Evolutionary conservation across 2,797 vertebrate species (phyloP).

Genomic region (Netta rufina): DNA sequence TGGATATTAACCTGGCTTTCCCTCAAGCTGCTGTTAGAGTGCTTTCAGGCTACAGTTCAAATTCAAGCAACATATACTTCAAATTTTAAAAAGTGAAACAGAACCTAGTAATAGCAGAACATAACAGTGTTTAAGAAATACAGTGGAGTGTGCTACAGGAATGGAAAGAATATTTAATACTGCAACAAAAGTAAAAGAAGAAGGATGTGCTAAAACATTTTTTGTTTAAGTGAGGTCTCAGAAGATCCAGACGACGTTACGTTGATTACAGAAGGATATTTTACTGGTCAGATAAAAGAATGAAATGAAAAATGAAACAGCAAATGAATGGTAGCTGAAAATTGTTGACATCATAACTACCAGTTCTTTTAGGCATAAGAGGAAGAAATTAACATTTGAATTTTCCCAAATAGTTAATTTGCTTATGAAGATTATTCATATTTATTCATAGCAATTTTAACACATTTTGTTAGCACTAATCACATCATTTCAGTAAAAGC

Average conservation of each 20-base stretch:
- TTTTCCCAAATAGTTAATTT: not conserved
- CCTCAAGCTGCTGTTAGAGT: not conserved
- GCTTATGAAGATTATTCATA: slow-evolving; percentile 10
- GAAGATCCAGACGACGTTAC: not conserved
- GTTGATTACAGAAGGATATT: not conserved
- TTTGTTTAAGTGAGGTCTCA: not conserved
- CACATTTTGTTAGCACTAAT: slow-evolving; percentile 30
- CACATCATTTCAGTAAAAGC: not conserved
- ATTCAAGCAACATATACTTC: not conserved
- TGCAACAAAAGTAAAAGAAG: not conserved
- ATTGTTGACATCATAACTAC: not conserved
- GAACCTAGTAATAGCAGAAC: not conserved
- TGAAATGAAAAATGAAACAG: not conserved
- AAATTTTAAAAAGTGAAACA: not conserved
- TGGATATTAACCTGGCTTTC: not conserved
- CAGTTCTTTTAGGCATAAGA: not conserved
- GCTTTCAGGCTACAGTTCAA: not conserved
- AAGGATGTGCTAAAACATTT: not conserved
- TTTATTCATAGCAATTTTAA: slow-evolving; percentile 17
- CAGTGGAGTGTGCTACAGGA: not conserved
- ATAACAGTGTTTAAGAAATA: not conserved
- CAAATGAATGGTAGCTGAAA: not conserved
- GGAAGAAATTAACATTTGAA: not conserved
- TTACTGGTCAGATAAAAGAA: not conserved
- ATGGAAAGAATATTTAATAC: not conserved